A percentile compares a stretch with the other conserved stretches of the same genome.
These are phyloP conservation scores for Actinemys pallida DNA, from an alignment of 2,113 vertebrate species.

Conservation along the genomic window DNA sequence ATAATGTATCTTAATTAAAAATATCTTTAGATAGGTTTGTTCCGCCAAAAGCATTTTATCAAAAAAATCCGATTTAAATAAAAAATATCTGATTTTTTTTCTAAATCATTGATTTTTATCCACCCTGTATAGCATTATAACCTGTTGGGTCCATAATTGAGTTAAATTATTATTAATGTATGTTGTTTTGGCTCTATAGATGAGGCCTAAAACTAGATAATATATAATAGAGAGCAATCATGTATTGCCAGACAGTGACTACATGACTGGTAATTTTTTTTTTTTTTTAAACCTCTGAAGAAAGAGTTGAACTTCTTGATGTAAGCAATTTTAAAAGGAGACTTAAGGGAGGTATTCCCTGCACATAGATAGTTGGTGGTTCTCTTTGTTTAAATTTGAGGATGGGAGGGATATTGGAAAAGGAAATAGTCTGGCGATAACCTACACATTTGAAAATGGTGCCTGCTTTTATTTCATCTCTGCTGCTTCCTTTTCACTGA, in stretches of 20 bases:
- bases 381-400: not conserved
- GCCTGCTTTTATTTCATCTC: fast-evolving
- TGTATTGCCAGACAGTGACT: not conserved
- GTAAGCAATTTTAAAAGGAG: not conserved
- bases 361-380: fast-evolving
- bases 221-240: not conserved
- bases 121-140: too few species aligned
- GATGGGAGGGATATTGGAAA: not conserved
- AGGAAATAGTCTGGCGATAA: not conserved
- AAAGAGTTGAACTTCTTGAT: not conserved
- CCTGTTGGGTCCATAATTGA: not conserved
- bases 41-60: too few species aligned
- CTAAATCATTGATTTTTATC: too few species aligned
- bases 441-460: not conserved
- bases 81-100: too few species aligned
- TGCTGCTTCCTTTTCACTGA: not conserved
- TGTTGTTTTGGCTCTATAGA: not conserved
- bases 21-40: too few species aligned
- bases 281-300: not conserved
- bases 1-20: too few species aligned
- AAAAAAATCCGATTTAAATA: too few species aligned
- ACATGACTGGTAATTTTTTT: not conserved
- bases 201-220: not conserved
- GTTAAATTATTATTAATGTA: not conserved
- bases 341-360: not conserved